phyloP scores from a whole-genome alignment of 2,888 invertebrate species.

The Deilephila porcellus region DNA sequence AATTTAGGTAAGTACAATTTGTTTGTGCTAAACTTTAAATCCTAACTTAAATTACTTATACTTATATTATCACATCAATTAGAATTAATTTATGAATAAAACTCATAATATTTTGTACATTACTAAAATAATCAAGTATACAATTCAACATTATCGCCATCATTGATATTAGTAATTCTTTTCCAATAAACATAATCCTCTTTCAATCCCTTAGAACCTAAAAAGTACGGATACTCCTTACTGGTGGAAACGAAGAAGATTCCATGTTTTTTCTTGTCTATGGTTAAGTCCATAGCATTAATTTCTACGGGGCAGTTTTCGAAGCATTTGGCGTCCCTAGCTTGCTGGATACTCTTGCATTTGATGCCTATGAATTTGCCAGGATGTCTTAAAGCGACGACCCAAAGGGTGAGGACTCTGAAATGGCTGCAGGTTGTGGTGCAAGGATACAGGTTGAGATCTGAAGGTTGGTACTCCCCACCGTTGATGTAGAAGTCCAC shows the following conservation, averaged over 20 bases:
- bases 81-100: not conserved
- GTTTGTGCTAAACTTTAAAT: not conserved
- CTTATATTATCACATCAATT: not conserved
- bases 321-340: slow-evolving; percentile 68
- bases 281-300: slow-evolving; percentile 62
- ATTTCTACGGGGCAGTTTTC: slow-evolving; percentile 57
- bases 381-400: slow-evolving; percentile 65
- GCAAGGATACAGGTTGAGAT: slow-evolving; percentile 66
- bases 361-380: slow-evolving; percentile 68
- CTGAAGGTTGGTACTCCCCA: slow-evolving; percentile 76
- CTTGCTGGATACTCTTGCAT: slow-evolving; percentile 70
- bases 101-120: not conserved
- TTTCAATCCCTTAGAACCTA: slow-evolving; percentile 67
- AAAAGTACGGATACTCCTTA: slow-evolving; percentile 67
- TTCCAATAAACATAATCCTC: slow-evolving; percentile 68
- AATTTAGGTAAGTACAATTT: not conserved
- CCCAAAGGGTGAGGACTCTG: slow-evolving; percentile 65
- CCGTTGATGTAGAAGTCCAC: slow-evolving; percentile 77
- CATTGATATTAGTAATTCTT: slow-evolving; percentile 64
- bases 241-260: slow-evolving; percentile 72
- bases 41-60: not conserved
- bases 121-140: slow-evolving; percentile 53
- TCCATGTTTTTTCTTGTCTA: slow-evolving; percentile 61
- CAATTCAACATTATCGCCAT: slow-evolving; percentile 64
- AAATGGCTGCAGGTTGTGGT: slow-evolving; percentile 76